These are phyloP conservation scores for Bufo bufo DNA, from an alignment of 2,113 vertebrate species.

Conservation along the genomic window DNA sequence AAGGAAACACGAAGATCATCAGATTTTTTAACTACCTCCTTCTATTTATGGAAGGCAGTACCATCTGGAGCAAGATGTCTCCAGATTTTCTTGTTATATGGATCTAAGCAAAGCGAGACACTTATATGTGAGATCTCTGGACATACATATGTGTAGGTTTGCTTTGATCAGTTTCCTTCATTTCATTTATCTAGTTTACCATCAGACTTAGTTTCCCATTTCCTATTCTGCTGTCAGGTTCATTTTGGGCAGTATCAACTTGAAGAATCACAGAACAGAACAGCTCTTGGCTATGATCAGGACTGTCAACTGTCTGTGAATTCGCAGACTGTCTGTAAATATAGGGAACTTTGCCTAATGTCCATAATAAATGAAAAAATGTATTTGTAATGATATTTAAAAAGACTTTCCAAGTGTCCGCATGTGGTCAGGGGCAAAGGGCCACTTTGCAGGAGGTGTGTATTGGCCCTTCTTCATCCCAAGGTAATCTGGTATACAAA, in stretches of 20 bases:
- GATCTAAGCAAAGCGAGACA: conserved; percentile 8
- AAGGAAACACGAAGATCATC: neutral
- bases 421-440: no score
- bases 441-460: no score
- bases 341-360: neutral
- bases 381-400: no score
- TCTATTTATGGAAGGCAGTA: neutral
- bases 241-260: neutral
- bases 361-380: neutral
- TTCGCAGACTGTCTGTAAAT: neutral
- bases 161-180: conserved; percentile 15
- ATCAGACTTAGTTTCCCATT: neutral
- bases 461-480: no score
- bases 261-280: neutral
- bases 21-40: neutral
- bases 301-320: neutral
- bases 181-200: conserved; percentile 9
- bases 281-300: neutral
- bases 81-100: conserved; percentile 18
- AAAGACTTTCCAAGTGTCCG: no score
- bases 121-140: neutral
- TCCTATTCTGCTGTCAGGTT: conserved; percentile 9
- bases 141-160: conserved; percentile 13
- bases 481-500: no score
- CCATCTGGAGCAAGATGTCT: conserved; percentile 15